Evolutionary conservation across 2,797 vertebrate species (phyloP).

Genomic region (Monodelphis domestica): DNA sequence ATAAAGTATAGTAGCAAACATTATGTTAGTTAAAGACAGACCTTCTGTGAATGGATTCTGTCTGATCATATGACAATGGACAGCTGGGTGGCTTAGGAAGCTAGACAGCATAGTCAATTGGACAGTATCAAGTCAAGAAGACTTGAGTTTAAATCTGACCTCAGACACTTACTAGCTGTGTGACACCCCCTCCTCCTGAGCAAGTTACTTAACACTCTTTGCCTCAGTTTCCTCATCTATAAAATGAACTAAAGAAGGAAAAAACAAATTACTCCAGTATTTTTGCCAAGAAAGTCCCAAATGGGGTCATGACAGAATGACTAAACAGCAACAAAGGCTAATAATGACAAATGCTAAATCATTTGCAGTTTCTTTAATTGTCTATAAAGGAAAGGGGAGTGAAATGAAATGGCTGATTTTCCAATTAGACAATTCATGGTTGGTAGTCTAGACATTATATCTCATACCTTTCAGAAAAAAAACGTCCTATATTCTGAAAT

Average conservation of each 20-base stretch:
- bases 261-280: background rate
- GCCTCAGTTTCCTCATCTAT: background rate
- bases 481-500: background rate
- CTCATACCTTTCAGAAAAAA: background rate
- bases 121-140: background rate
- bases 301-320: background rate
- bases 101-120: no score
- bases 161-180: no score
- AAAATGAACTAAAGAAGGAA: background rate
- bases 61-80: no score
- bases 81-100: no score
- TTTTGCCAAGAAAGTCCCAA: background rate
- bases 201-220: background rate
- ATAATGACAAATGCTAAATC: background rate
- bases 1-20: no score
- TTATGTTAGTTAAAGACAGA: no score
- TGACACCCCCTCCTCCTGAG: no score
- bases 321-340: background rate
- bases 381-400: background rate
- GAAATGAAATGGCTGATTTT: background rate
- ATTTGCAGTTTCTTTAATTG: background rate
- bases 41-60: no score
- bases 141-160: background rate
- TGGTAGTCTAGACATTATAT: background rate
- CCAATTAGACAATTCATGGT: background rate